These are phyloP conservation scores for Microplitis demolitor DNA, from an alignment of 1,140 invertebrate species.

Conservation along the genomic window DNA sequence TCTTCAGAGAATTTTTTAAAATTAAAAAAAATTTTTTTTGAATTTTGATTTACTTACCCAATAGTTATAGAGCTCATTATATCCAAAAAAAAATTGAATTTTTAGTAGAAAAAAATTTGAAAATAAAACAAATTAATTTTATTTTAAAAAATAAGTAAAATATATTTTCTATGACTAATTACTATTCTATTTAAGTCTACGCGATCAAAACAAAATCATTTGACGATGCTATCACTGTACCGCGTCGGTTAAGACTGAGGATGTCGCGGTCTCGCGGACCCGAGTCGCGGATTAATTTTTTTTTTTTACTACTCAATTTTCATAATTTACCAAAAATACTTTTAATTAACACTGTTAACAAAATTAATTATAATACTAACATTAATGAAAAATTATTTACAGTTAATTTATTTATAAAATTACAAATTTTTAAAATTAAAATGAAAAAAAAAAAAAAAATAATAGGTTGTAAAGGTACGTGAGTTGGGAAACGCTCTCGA, in stretches of 20 bases:
- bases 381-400: too few relatives aligned
- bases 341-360: too few relatives aligned
- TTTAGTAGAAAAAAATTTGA: background rate
- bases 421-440: background rate
- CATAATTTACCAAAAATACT: too few relatives aligned
- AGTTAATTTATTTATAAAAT: too few relatives aligned
- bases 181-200: too few relatives aligned
- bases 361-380: too few relatives aligned
- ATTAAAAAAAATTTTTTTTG: background rate
- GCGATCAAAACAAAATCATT: background rate
- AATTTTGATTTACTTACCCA: constrained; percentile 24
- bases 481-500: background rate
- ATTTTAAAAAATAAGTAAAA: too few relatives aligned
- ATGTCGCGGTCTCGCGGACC: constrained; percentile 1
- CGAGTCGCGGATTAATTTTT: background rate
- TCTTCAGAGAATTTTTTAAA: background rate
- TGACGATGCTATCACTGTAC: constrained; percentile 17
- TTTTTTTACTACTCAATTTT: too few relatives aligned
- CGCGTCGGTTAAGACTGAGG: constrained; percentile 22
- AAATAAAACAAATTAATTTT: too few relatives aligned
- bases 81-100: background rate
- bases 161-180: too few relatives aligned
- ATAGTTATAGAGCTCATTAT: constrained; percentile 20
- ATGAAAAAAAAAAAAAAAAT: background rate
- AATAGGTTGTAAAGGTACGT: background rate